Evolutionary conservation across 2,888 invertebrate genomes (phyloP).

Genomic region (Parnassius orleans): DNA sequence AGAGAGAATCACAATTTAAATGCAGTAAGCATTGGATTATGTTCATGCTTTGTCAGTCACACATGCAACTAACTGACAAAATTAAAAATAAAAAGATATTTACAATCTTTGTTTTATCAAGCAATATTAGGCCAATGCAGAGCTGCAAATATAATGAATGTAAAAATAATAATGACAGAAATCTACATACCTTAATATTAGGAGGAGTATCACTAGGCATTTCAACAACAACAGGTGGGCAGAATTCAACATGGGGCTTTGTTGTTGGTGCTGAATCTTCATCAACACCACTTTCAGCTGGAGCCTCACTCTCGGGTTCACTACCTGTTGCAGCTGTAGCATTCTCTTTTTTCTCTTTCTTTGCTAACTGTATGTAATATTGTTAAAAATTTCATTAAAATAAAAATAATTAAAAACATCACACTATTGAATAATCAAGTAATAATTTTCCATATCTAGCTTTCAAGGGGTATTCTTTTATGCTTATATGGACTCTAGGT

Average conservation of each 20-base stretch:
- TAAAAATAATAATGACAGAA: neutral
- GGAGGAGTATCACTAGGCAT: constrained; percentile 75
- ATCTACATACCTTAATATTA: constrained; percentile 68
- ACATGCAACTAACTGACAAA: constrained; percentile 17
- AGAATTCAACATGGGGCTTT: constrained; percentile 84
- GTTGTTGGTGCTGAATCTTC: constrained; percentile 55
- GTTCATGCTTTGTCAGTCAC: neutral
- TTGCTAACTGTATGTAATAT: constrained; percentile 55
- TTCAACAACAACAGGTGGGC: constrained; percentile 83
- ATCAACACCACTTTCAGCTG: constrained; percentile 68
- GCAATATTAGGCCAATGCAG: constrained; percentile 5
- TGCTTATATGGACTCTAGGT: no score
- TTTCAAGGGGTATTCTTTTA: no score
- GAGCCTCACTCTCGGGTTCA: constrained; percentile 72
- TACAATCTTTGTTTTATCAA: constrained; percentile 9
- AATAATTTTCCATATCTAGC: no score
- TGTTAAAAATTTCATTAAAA: no score
- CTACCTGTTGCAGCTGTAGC: constrained; percentile 56
- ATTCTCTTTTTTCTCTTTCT: constrained; percentile 72
- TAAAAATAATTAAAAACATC: no score
- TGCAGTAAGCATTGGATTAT: neutral
- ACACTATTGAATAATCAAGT: no score
- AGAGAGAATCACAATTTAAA: no score
- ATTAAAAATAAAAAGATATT: constrained; percentile 4
- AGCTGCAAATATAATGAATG: neutral